These are phyloP conservation scores for Tarsius wallacei DNA, from an alignment of 2,797 vertebrate species.

Conservation along the genomic window DNA sequence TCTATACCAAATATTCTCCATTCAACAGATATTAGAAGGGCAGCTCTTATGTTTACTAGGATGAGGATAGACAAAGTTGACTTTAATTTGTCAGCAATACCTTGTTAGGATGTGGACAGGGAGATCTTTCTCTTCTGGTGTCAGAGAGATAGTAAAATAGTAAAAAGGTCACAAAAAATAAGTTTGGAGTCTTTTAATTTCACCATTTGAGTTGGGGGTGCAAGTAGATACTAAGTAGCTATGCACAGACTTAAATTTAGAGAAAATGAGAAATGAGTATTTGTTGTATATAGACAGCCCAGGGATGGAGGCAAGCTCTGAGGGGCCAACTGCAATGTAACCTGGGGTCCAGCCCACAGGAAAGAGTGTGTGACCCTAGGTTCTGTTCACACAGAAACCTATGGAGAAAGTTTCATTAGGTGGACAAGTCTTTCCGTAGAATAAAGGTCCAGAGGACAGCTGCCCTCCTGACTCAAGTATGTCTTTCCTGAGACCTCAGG, in stretches of 20 bases:
- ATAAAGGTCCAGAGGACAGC: not conserved
- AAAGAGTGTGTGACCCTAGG: not conserved
- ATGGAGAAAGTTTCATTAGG: not conserved
- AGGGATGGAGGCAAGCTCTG: accelerated
- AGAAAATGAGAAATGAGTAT: accelerated
- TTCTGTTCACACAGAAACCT: not conserved
- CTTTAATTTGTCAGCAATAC: not conserved
- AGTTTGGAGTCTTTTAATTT: not conserved
- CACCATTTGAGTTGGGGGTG: not conserved
- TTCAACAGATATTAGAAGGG: not conserved
- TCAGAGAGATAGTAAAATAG: not conserved
- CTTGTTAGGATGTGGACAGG: not conserved
- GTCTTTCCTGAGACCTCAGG: not conserved
- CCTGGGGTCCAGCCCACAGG: accelerated
- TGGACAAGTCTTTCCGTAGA: not conserved
- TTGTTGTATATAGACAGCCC: accelerated
- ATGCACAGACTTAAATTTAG: accelerated
- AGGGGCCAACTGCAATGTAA: accelerated
- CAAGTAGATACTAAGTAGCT: accelerated
- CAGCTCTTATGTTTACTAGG: not conserved
- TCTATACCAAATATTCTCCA: not conserved
- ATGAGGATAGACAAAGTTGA: not conserved
- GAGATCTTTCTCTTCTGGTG: not conserved
- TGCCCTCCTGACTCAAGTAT: not conserved
- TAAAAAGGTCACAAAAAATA: not conserved